A percentile compares a stretch with the other conserved stretches of the same genome.
Conservation (phyloP, 2,888 invertebrate genomes). For the Ornithoptera priamus region DNA sequence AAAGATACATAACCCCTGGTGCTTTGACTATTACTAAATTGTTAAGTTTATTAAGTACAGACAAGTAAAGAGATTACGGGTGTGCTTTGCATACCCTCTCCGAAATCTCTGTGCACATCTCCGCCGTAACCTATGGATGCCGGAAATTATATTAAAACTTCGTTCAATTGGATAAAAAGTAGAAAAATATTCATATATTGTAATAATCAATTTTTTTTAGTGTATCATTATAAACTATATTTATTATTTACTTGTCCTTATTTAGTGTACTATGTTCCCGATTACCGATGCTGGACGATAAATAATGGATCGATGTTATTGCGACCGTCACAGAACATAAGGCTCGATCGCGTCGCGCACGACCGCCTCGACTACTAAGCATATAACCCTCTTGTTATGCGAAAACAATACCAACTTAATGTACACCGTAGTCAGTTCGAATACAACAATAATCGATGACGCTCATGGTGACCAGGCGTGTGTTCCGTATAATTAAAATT, state of each 20-base stretch:
- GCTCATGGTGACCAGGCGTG: not conserved
- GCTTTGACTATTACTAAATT: too few relatives aligned
- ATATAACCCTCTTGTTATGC: constrained; percentile 15
- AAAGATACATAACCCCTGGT: too few relatives aligned
- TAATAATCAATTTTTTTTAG: too few relatives aligned
- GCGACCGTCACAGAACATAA: constrained; percentile 23
- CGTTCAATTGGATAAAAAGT: too few relatives aligned
- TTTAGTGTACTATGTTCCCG: constrained; percentile 4
- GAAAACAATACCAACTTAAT: constrained; percentile 16
- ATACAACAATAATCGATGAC: constrained; percentile 9
- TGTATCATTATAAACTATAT: not conserved
- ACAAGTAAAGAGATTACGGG: too few relatives aligned
- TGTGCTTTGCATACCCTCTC: too few relatives aligned
- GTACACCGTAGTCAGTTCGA: constrained; percentile 15
- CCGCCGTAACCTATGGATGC: too few relatives aligned
- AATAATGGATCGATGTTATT: constrained; percentile 26
- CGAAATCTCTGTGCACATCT: too few relatives aligned
- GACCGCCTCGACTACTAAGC: constrained; percentile 12
- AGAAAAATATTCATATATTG: too few relatives aligned
- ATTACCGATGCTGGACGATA: constrained; percentile 16
- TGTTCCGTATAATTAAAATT: constrained; percentile 17
- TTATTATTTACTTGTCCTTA: not conserved
- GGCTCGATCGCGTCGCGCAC: constrained; percentile 22
- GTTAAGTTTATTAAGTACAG: too few relatives aligned
- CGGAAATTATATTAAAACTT: too few relatives aligned